phyloP scores from a whole-genome alignment of 2,797 vertebrate species.

The Sphenopsis melanotis region DNA sequence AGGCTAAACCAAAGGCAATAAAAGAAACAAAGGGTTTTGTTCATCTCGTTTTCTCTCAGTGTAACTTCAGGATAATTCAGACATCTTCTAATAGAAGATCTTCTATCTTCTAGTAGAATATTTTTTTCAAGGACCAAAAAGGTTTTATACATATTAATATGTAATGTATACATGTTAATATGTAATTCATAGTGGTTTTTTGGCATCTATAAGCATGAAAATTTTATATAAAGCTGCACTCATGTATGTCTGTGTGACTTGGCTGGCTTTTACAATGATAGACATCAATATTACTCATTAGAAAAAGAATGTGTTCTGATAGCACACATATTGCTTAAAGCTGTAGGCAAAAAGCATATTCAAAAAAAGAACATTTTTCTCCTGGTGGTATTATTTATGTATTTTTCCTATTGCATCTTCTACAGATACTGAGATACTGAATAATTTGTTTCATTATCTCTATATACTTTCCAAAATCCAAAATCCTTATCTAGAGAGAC shows the following conservation, averaged over 20 bases:
- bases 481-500: not conserved
- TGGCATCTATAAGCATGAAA: not conserved
- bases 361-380: not conserved
- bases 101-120: not conserved
- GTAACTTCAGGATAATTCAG: not conserved
- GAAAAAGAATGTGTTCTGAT: not conserved
- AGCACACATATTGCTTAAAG: not conserved
- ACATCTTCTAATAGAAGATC: not conserved
- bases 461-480: not conserved
- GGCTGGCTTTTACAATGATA: not conserved
- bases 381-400: conserved; percentile 1
- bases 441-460: conserved; percentile 15
- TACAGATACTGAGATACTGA: not conserved
- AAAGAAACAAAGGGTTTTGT: not conserved
- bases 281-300: not conserved
- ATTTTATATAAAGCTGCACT: not conserved
- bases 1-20: not conserved
- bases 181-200: not conserved
- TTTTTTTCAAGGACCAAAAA: not conserved
- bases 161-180: not conserved
- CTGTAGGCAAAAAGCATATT: not conserved
- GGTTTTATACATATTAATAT: not conserved
- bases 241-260: not conserved
- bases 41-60: not conserved
- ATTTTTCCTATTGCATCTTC: not conserved